Base-by-base conservation (phyloP, 1,140 invertebrate species). In the Harpegnathos saltator region DNA sequence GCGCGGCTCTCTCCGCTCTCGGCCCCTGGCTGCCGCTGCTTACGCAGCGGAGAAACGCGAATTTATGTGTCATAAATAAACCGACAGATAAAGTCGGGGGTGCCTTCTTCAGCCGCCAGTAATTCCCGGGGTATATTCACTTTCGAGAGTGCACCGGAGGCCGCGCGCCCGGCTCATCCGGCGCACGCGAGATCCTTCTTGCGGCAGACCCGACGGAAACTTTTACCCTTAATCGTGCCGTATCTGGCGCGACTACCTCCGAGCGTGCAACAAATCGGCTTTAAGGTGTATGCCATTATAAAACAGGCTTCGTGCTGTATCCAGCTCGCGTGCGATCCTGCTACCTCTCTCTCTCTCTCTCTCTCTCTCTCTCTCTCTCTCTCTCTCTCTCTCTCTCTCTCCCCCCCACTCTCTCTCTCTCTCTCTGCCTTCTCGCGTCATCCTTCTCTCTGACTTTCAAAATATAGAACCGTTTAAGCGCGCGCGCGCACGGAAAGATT, bases 211-310 rank as follows among this genome's bases (percentile, higher is more conserved):
- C 48, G 71, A 52, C 69, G 11, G 69, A 87, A 88, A 88, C 50
- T 87, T 88, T 85, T 62, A 77, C 75, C 59, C 86, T 63, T 87
- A 87, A 85, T 88, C 86, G 86, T 78, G 83, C 61, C 82, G 85
- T 88, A 88, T 88, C 87, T 88, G 66, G 85, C 29, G 71, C 80
- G 81, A 88, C 56, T 87, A 77, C 77, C 59, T 69, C 19, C 72
- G 44, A 85, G 61, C 82, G 56, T 54, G 72, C 87, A 85, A 88
- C 85, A 88, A 88, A 88, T 88, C 86, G 87, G 83, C 83, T 85
- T 87, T 87, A 88, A 58, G 72, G 62, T 75, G 66, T 77, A 72
- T 29, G 59, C 85, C 71, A 85, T 85, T 88, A 87, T 85, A 85
- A 84, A 87, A 87, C 66, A 87, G 75, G 59, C 85, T 85, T 54